A percentile compares a stretch with the other conserved stretches of the same genome.
Evolutionary conservation across 2,797 vertebrate genomes (phyloP).

Genomic region (Helarctos malayanus): DNA sequence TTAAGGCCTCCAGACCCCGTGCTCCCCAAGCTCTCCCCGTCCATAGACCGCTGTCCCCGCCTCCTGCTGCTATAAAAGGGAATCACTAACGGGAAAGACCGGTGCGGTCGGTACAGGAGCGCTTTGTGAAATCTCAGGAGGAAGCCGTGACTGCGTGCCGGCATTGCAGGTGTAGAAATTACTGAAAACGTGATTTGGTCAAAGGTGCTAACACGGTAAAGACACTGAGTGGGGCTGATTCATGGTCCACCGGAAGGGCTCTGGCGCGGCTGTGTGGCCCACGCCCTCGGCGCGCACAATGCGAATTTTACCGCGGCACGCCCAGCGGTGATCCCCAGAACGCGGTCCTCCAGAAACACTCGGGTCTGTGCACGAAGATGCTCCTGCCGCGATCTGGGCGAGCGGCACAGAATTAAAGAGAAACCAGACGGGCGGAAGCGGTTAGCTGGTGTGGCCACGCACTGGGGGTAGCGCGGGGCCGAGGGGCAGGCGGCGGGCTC

Average conservation of each 20-base stretch:
- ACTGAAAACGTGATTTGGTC: too few relatives aligned
- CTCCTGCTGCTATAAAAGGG: not conserved
- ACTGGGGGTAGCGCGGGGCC: fast-evolving
- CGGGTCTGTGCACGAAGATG: not conserved
- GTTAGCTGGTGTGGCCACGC: fast-evolving
- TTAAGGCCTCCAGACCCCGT: not conserved
- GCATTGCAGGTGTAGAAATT: not conserved
- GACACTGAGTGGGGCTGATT: not conserved
- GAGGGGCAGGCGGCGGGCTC: fast-evolving
- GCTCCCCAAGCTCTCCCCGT: not conserved
- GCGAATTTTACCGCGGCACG: not conserved
- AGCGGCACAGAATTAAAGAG: not conserved
- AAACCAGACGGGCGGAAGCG: fast-evolving
- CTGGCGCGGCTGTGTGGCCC: not conserved
- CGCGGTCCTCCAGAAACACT: not conserved
- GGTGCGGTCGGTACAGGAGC: not conserved
- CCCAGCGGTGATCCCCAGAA: too few relatives aligned
- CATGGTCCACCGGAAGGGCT: fast-evolving
- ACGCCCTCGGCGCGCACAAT: fast-evolving
- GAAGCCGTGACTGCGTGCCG: not conserved
- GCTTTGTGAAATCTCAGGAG: not conserved
- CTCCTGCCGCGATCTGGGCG: too few relatives aligned
- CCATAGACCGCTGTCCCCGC: fast-evolving
- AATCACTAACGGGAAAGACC: not conserved
- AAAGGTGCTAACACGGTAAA: not conserved